Base-by-base conservation (phyloP, 2,113 vertebrate species). In the Brienomyrus longianalis region DNA sequence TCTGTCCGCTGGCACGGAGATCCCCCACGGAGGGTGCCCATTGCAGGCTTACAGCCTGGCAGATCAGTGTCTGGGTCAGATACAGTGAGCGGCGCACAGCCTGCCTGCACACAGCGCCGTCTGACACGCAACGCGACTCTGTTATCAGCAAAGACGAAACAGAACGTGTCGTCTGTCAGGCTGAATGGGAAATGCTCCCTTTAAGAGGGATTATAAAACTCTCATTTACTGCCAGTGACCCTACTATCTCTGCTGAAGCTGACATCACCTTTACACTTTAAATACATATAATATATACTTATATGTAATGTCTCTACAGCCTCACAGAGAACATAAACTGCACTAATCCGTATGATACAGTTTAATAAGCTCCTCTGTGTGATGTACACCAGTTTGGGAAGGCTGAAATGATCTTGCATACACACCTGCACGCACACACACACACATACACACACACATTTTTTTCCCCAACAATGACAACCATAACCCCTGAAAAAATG, bases 221-320 rank as follows among this genome's bases (percentile, higher is more conserved):
- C 91, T 93, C 95, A 95, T 96, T 96, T 95, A 94, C 93, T 94
- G 95, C 95, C 92, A 94, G 93, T 94, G 95, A 95, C 95, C 95
- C 92, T 92, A 80, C 92, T 91, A 94, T 93, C 94, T 94, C 93
- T 93, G 94, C 93, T 91, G 92, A 94, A 91, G 92, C 90, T 90
- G 94, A 94, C 96, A 92, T 95, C 92, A 93, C 91, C 94, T 94
- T 94, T 95, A 92, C 5, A 80, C 15, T 62, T 62, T 19, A 39
- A 43, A 80, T 43, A 43, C 74, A 94, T 94, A 94, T 93, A 94
- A 94, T 94, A 95, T 94, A 93, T 94, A 94, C 62, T 70, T 70
- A 95, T 95, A 95, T 94, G 95, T 96, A 95, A 95, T 95, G 94
- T 95, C 95, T 95, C 93, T 91, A 93, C 94, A 95, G 93, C 93